phyloP scores from a whole-genome alignment of 2,888 invertebrate genomes.

The Lasioglossum pauxillum region DNA sequence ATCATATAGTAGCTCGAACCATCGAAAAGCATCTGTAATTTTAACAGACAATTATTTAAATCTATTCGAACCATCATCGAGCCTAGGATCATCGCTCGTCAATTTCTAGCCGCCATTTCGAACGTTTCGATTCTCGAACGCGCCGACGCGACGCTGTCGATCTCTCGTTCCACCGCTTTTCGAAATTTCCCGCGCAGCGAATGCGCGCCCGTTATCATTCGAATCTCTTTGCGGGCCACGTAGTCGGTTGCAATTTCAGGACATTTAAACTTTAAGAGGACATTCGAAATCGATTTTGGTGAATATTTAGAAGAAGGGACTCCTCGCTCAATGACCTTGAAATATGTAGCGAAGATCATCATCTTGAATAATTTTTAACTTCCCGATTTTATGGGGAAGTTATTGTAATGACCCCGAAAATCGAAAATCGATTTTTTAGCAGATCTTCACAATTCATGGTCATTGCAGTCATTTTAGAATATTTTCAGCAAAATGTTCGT shows the following conservation, averaged over 20 bases:
- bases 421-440: too few species aligned
- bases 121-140: slow-evolving; percentile 19
- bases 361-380: not conserved
- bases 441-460: too few species aligned
- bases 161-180: not conserved
- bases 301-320: not conserved
- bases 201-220: not conserved
- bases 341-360: not conserved
- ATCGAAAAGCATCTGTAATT: not conserved
- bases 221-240: not conserved
- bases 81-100: not conserved
- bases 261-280: not conserved
- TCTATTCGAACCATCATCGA: not conserved
- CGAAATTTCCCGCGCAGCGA: not conserved
- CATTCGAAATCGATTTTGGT: not conserved
- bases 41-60: not conserved
- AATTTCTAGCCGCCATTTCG: slow-evolving; percentile 15
- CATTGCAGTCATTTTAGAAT: too few species aligned
- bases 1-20: not conserved
- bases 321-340: not conserved
- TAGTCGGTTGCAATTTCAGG: not conserved
- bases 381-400: too few species aligned
- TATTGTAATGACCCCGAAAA: too few species aligned
- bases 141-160: slow-evolving; percentile 5
- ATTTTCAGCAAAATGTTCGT: too few species aligned